Conservation (phyloP, 92 coral and sea anemone genomes). For the Heteractis magnifica region DNA sequence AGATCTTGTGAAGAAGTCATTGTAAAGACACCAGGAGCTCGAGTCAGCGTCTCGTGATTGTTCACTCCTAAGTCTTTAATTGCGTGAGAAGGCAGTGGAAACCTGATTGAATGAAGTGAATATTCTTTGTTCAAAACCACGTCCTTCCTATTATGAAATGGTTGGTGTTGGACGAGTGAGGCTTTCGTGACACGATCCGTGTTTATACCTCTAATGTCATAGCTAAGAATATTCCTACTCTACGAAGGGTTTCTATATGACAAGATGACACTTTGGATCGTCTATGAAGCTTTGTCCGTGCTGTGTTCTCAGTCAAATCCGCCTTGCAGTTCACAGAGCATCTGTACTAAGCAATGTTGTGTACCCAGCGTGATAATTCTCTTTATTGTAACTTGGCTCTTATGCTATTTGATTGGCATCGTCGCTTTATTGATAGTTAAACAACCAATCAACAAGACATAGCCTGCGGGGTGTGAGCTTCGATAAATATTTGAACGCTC, state of each 20-base stretch:
- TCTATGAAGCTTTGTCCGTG: conserved; percentile 30
- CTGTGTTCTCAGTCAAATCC: conserved; percentile 61
- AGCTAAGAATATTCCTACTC: conserved; percentile 24
- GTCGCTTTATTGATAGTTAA: conserved; percentile 81
- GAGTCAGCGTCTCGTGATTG: conserved; percentile 55
- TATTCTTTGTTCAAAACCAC: conserved; percentile 75
- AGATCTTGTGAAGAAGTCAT: conserved; percentile 84
- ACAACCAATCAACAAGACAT: conserved; percentile 77
- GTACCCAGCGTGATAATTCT: conserved; percentile 78
- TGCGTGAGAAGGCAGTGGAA: conserved; percentile 83
- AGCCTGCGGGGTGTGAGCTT: conserved; percentile 83
- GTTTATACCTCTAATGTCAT: conserved; percentile 36
- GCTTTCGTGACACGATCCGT: conserved; percentile 36
- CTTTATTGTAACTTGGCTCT: conserved; percentile 91
- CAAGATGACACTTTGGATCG: conserved; percentile 15
- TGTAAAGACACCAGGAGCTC: conserved; percentile 60
- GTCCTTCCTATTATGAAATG: conserved; percentile 36
- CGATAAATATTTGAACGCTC: conserved; percentile 91
- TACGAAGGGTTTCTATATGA: not conserved
- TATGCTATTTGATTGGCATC: conserved; percentile 90
- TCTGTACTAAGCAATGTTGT: conserved; percentile 78
- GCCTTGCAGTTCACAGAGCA: conserved; percentile 82
- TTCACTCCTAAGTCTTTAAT: conserved; percentile 58
- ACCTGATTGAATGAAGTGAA: conserved; percentile 75
- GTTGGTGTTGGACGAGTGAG: conserved; percentile 21